Evolutionary conservation across 2,113 vertebrate species (phyloP), one percentile per base, ranked within the genome.

Genomic region (Oncorhynchus clarkii): DNA sequence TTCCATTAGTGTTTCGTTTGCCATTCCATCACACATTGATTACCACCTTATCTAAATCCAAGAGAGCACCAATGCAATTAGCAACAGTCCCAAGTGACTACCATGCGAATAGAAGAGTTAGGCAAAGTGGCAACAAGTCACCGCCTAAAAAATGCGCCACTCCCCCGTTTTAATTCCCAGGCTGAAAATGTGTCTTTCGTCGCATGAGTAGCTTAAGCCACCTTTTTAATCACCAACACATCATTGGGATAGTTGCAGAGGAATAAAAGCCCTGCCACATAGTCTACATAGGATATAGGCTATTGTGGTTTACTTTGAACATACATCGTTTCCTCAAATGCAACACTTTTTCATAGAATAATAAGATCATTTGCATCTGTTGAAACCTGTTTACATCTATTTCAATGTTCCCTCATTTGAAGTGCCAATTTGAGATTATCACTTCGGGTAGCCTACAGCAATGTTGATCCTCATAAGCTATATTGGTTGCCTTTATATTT

Each of bases 21-120:
- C 27, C 29, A 57, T 20, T 64, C 14, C 29, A 5, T 22, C 22
- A 11, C 39, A 45, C 39, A 20, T 9, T 68, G 65, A 67, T 67
- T 7, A 26, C 4, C 26, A 14, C 65, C 0, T 54, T 22, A 68
- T 9, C 29, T 9, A 57, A 22, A 74, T 86, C 79, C 73, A 75
- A 77, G 27, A 62, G 48, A 77, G 76, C 74, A 69, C 78, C 71
- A 74, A 84, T 67, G 75, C 68, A 39, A 57, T 49, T 49, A 48
- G 68, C 59, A 75, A 75, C 82, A 74, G 82, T 77, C 82, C 80
- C 77, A 71, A 59, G 11, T 68, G 60, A 77, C 74, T 18, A 22
- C 39, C 8, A 45, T 8, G 5, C 5, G 18, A 68, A 18, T 3
- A 39, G 31, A 29, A 27, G 24, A 39, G 31, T 31, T 2, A 49